Conservation (phyloP, 30 jellyfish, hydroid and myxozoan species). For the Hydractinia symbiolongicarpus region DNA sequence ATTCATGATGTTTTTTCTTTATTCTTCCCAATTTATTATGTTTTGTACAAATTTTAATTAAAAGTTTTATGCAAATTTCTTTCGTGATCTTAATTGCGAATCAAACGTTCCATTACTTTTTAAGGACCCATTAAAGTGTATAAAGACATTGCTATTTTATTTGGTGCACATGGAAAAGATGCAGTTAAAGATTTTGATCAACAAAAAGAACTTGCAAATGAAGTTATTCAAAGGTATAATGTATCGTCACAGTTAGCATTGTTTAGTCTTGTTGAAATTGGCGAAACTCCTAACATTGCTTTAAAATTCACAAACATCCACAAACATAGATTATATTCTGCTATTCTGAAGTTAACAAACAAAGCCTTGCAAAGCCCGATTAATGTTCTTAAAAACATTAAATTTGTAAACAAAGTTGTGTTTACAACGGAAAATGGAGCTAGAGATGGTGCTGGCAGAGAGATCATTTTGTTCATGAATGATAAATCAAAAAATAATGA, state of each 20-base stretch:
- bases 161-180: conserved; percentile 44
- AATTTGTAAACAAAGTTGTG: not conserved
- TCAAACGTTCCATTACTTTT: not conserved
- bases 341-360: not conserved
- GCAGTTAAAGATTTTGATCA: conserved; percentile 35
- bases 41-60: no score
- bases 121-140: not conserved
- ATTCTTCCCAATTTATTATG: not conserved
- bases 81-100: not conserved
- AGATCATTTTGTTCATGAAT: not conserved
- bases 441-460: not conserved
- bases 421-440: not conserved
- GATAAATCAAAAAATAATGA: not conserved
- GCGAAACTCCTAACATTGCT: not conserved
- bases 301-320: not conserved
- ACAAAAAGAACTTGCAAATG: conserved; percentile 29
- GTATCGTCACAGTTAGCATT: not conserved
- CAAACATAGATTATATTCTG: not conserved
- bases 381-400: not conserved
- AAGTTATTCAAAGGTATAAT: conserved; percentile 16
- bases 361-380: not conserved
- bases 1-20: not conserved
- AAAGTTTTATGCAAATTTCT: not conserved
- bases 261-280: not conserved
- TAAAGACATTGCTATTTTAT: conserved; percentile 37